Percentiles rank a stretch among this genome's conserved stretches.
Evolutionary conservation across 2,888 invertebrate species (phyloP).

Genomic region (Drosophila seclusa): DNA sequence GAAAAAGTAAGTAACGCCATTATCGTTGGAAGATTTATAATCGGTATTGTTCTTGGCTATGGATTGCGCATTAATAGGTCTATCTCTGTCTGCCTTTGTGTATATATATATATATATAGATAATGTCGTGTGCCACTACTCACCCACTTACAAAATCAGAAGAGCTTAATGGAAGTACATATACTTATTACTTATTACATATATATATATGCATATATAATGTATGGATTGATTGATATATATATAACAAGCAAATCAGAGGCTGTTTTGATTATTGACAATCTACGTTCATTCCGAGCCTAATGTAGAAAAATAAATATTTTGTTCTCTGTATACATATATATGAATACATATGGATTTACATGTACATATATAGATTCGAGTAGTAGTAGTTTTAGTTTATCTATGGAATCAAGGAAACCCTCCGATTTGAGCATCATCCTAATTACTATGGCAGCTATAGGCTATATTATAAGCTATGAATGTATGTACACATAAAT

Average conservation of each 20-base stretch:
- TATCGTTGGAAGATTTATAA: slow-evolving; percentile 8
- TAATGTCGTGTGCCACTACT: slow-evolving; percentile 1
- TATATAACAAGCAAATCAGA: slow-evolving; percentile 20
- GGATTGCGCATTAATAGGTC: slow-evolving; percentile 2
- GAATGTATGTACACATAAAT: slow-evolving; percentile 11
- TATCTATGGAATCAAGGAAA: slow-evolving; percentile 21
- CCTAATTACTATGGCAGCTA: slow-evolving; percentile 58
- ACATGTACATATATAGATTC: slow-evolving; percentile 15
- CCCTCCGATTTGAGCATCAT: slow-evolving; percentile 45
- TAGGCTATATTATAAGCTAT: slow-evolving; percentile 33
- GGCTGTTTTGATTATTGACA: slow-evolving; percentile 25
- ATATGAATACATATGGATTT: not conserved
- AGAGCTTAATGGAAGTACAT: slow-evolving; percentile 37
- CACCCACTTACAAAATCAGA: slow-evolving; percentile 13
- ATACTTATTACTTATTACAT: slow-evolving; percentile 2
- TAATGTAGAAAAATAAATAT: slow-evolving; percentile 45
- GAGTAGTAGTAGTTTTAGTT: slow-evolving; percentile 23
- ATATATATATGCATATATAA: slow-evolving; percentile 2
- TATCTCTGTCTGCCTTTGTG: not conserved
- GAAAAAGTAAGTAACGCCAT: not conserved
- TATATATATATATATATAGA: not conserved
- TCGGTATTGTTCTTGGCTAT: slow-evolving; percentile 36
- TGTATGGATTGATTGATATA: slow-evolving; percentile 4
- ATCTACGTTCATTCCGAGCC: slow-evolving; percentile 12
- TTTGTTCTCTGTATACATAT: slow-evolving; percentile 1